Conservation (phyloP, 2,113 vertebrate genomes). For the Psilopsiagon aymara region DNA sequence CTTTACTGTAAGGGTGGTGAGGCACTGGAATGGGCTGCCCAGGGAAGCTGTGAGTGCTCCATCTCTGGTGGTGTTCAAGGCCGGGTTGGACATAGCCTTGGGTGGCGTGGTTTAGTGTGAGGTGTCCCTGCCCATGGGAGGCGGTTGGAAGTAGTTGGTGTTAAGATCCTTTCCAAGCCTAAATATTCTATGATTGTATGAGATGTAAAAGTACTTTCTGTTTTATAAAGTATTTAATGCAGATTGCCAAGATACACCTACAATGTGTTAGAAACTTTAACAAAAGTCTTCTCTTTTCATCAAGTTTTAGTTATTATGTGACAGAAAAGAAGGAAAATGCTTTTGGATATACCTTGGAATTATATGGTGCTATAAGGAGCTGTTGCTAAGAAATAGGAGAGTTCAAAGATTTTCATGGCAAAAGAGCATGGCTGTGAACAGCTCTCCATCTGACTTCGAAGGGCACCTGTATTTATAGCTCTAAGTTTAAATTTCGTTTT, state of each 20-base stretch:
- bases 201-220: not conserved
- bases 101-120: too few species aligned
- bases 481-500: slow-evolving; percentile 35
- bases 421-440: not conserved
- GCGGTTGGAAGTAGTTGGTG: too few species aligned
- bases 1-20: too few species aligned
- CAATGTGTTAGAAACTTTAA: slow-evolving; percentile 26
- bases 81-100: too few species aligned
- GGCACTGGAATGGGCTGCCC: too few species aligned
- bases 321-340: slow-evolving; percentile 44
- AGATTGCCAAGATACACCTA: slow-evolving; percentile 49
- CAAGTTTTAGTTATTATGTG: slow-evolving; percentile 23
- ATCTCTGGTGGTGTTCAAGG: too few species aligned
- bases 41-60: too few species aligned
- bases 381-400: slow-evolving; percentile 16
- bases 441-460: slow-evolving; percentile 7
- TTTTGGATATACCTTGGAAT: slow-evolving; percentile 58
- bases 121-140: too few species aligned
- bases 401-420: slow-evolving; percentile 6
- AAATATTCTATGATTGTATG: too few species aligned
- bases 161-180: too few species aligned
- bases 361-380: slow-evolving; percentile 14
- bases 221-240: slow-evolving; percentile 10
- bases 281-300: slow-evolving; percentile 35
- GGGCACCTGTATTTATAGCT: slow-evolving; percentile 47